A percentile compares a stretch with the other conserved stretches of the same genome.
phyloP scores from a whole-genome alignment of 2,113 vertebrate genomes.

The Riparia riparia region DNA sequence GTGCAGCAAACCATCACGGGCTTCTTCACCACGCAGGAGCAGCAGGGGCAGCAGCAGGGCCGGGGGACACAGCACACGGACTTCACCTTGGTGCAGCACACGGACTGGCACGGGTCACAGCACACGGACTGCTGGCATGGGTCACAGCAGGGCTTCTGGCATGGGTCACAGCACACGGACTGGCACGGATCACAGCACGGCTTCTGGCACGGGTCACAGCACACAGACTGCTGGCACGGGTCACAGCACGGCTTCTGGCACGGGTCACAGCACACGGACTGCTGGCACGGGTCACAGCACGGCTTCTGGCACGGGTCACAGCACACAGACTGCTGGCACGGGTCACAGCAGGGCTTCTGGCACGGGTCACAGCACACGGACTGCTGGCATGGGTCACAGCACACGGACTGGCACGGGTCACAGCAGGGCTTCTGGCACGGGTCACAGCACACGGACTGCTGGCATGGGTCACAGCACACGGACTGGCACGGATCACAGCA shows the following conservation, averaged over 20 bases:
- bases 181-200: background rate
- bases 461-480: background rate
- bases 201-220: background rate
- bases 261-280: background rate
- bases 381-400: background rate
- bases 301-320: background rate
- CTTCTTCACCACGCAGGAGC: slow-evolving; percentile 32
- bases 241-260: background rate
- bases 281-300: background rate
- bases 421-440: background rate
- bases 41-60: slow-evolving; percentile 9
- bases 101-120: background rate
- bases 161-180: too few species aligned
- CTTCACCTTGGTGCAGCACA: slow-evolving; percentile 17
- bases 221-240: background rate
- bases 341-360: background rate
- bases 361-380: background rate
- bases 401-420: background rate
- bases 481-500: background rate
- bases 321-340: background rate
- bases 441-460: background rate
- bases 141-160: background rate
- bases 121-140: background rate
- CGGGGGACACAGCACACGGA: background rate
- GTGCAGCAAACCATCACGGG: background rate